Conservation (phyloP, 2,113 vertebrate genomes). For the Megalops atlanticus region DNA sequence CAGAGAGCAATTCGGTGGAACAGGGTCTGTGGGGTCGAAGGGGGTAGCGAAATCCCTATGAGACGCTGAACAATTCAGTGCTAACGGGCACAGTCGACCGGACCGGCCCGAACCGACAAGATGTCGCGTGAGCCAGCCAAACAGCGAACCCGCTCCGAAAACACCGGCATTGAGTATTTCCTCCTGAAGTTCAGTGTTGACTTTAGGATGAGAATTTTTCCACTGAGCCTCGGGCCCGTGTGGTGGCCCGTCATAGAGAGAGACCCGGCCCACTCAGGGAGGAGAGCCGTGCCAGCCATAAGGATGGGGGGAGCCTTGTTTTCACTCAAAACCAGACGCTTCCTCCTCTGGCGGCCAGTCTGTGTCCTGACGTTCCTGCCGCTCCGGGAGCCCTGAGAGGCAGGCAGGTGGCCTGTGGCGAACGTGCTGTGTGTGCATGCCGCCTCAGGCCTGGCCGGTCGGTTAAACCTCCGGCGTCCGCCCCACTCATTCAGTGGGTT, state of each 20-base stretch:
- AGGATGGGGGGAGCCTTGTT: conserved; percentile 50
- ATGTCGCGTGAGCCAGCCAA: neutral
- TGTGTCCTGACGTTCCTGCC: conserved; percentile 26
- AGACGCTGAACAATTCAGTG: too few relatives aligned
- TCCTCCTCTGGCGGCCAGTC: conserved; percentile 58
- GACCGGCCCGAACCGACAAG: neutral
- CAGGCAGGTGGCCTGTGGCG: conserved; percentile 56
- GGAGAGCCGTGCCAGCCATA: conserved; percentile 36
- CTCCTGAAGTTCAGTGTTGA: conserved; percentile 42
- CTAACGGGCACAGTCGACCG: too few relatives aligned
- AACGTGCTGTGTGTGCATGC: conserved; percentile 11
- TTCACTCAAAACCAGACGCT: conserved; percentile 61
- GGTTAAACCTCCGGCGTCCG: too few relatives aligned
- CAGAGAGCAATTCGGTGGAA: neutral
- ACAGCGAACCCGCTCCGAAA: conserved; percentile 16
- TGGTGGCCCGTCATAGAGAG: neutral
- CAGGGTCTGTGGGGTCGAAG: too few relatives aligned
- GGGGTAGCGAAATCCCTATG: too few relatives aligned
- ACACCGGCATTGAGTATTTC: conserved; percentile 27
- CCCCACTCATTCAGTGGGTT: neutral
- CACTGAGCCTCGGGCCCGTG: conserved; percentile 23
- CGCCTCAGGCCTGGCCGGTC: neutral
- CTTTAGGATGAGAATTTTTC: conserved; percentile 19
- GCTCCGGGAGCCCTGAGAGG: conserved; percentile 17
- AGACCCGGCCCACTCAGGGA: conserved; percentile 52